Evolutionary conservation across 2,113 vertebrate species (phyloP).

Genomic region (Pristiophorus japonicus): DNA sequence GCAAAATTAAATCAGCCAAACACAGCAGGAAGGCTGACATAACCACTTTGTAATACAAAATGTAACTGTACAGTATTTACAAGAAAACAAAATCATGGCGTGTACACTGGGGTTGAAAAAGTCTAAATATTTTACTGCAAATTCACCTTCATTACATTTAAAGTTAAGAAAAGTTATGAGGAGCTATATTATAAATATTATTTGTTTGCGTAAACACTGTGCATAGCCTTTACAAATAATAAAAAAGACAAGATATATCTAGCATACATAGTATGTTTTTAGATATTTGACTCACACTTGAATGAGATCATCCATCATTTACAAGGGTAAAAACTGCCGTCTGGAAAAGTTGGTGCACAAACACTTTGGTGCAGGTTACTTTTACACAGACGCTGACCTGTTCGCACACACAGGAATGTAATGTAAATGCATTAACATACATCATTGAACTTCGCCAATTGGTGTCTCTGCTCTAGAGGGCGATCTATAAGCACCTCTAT

Average conservation of each 20-base stretch:
- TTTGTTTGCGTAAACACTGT: not conserved
- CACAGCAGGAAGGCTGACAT: not conserved
- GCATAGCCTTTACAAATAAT: not conserved
- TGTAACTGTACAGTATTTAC: slow-evolving; percentile 11
- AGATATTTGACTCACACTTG: not conserved
- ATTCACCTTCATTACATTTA: not conserved
- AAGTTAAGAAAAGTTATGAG: not conserved
- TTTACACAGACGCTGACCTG: not conserved
- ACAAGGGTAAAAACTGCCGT: not conserved
- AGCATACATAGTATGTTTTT: not conserved
- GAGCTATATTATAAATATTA: not conserved
- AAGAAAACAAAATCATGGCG: not conserved
- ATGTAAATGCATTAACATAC: not conserved
- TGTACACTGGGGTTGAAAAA: not conserved
- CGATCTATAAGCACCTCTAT: not conserved
- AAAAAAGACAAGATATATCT: not conserved
- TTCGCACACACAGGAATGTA: not conserved
- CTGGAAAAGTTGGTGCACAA: not conserved
- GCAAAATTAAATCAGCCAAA: not conserved
- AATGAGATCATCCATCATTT: not conserved
- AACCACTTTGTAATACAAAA: not conserved
- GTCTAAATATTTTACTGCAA: not conserved
- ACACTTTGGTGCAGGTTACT: not conserved
- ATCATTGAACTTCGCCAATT: not conserved
- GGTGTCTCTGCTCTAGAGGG: not conserved